Evolutionary conservation across 2,888 invertebrate genomes (phyloP).

Genomic region (Monoplex corrugatus): DNA sequence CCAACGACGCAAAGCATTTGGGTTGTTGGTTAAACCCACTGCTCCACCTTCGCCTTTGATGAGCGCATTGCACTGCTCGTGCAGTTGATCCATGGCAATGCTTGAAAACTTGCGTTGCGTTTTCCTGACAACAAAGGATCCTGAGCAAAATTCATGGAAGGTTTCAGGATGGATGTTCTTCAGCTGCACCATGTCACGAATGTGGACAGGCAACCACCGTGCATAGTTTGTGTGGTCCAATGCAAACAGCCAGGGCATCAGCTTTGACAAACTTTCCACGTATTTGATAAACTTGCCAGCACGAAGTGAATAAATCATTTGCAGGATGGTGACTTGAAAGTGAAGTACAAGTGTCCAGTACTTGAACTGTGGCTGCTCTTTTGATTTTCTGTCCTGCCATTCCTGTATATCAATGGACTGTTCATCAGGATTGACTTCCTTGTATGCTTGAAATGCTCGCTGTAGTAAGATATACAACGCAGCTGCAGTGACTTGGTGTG

Average conservation of each 20-base stretch:
- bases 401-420: neutral
- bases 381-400: slow-evolving; percentile 19
- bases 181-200: slow-evolving; percentile 45
- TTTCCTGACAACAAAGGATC: slow-evolving; percentile 48
- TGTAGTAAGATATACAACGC: slow-evolving; percentile 6
- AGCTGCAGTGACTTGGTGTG: slow-evolving; percentile 38
- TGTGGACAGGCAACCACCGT: slow-evolving; percentile 55
- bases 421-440: neutral
- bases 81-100: slow-evolving; percentile 59
- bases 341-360: slow-evolving; percentile 49
- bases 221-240: slow-evolving; percentile 55
- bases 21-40: slow-evolving; percentile 58
- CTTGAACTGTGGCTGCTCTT: slow-evolving; percentile 43
- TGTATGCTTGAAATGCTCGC: neutral
- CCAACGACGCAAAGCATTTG: slow-evolving; percentile 27
- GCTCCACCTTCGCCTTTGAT: slow-evolving; percentile 58
- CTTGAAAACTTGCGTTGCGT: slow-evolving; percentile 48
- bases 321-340: neutral
- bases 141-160: slow-evolving; percentile 11
- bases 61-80: slow-evolving; percentile 58
- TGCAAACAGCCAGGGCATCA: slow-evolving; percentile 56
- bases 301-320: slow-evolving; percentile 31
- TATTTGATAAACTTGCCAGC: slow-evolving; percentile 31
- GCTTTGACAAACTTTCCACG: slow-evolving; percentile 35
- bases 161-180: neutral